Evolutionary conservation across 1,140 invertebrate species (phyloP), one percentile per base, ranked within the genome.

Genomic region (Pygmarrhopalites habei): DNA sequence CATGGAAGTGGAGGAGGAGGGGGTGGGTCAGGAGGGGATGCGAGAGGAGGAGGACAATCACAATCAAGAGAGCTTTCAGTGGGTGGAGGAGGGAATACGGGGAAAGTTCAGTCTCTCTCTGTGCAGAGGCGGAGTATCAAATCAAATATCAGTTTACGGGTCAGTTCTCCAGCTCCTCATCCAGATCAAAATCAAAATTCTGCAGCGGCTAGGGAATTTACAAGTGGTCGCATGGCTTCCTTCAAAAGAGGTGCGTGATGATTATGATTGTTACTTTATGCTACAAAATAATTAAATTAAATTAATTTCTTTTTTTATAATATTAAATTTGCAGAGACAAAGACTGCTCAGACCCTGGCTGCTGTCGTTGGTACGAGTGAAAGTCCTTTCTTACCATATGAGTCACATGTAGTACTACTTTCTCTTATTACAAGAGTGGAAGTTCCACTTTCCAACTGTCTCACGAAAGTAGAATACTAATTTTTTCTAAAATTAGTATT

Each of bases 261-360:
- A n/a, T n/a, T n/a, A n/a, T n/a, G n/a, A n/a, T n/a, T n/a, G n/a
- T n/a, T n/a, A n/a, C n/a, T n/a, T n/a, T n/a, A n/a, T n/a, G n/a
- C n/a, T n/a, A n/a, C n/a, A n/a, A n/a, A n/a, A n/a, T n/a, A n/a
- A n/a, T n/a, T n/a, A n/a, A n/a, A n/a, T n/a, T n/a, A n/a, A n/a
- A n/a, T n/a, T n/a, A n/a, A n/a, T n/a, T n/a, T n/a, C n/a, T n/a
- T n/a, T n/a, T n/a, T n/a, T n/a, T n/a, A n/a, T n/a, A n/a, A n/a
- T n/a, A n/a, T n/a, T n/a, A n/a, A n/a, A n/a, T n/a, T n/a, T n/a
- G n/a, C n/a, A n/a, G 89, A 92, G 68, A 86, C 84, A 1, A 91
- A 92, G 78, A 92, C 91, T 0, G 89, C 92, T 15, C 88, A 92
- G 74, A 95, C 92, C 0, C 77, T 95, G 29, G 90, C 89, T 12